These are phyloP conservation scores for Hippoglossus hippoglossus DNA, from an alignment of 2,797 vertebrate species.

Conservation along the genomic window DNA sequence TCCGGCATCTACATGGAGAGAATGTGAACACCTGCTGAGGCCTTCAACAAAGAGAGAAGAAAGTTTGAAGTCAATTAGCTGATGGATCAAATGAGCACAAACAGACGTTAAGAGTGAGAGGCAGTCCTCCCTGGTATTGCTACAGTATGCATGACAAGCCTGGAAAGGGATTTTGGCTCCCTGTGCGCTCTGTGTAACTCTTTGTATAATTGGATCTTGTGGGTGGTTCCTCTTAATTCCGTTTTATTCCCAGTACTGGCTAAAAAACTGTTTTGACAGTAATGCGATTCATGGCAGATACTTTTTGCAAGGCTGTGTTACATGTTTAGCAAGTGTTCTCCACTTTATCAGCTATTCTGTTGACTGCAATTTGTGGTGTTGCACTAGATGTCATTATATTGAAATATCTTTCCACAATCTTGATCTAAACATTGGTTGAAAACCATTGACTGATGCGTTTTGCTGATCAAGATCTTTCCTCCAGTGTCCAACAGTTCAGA, in stretches of 20 bases:
- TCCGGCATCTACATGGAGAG: slow-evolving; percentile 1
- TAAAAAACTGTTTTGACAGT: slow-evolving; percentile 36
- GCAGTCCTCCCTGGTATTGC: slow-evolving; percentile 21
- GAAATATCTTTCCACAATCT: not conserved
- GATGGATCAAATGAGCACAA: slow-evolving; percentile 33
- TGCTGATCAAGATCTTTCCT: slow-evolving; percentile 11
- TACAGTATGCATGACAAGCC: slow-evolving; percentile 50
- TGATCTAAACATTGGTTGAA: not conserved
- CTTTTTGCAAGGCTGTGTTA: slow-evolving; percentile 5
- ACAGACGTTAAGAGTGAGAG: slow-evolving; percentile 37
- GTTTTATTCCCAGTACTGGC: slow-evolving; percentile 32
- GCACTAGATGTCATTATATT: not conserved
- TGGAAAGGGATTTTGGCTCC: slow-evolving; percentile 49
- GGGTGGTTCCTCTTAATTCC: slow-evolving; percentile 49
- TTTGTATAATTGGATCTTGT: slow-evolving; percentile 67
- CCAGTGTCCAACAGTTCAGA: slow-evolving; percentile 15
- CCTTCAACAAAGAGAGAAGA: slow-evolving; percentile 29
- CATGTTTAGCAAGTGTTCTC: slow-evolving; percentile 11
- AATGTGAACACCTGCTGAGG: slow-evolving; percentile 16
- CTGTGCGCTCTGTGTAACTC: slow-evolving; percentile 29
- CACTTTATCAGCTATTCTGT: not conserved
- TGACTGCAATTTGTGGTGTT: not conserved
- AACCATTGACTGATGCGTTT: not conserved
- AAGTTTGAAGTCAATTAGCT: slow-evolving; percentile 47
- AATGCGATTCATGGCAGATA: slow-evolving; percentile 47